These are phyloP conservation scores for Pomacea maculata DNA, from an alignment of 1,140 invertebrate species.

Conservation along the genomic window DNA sequence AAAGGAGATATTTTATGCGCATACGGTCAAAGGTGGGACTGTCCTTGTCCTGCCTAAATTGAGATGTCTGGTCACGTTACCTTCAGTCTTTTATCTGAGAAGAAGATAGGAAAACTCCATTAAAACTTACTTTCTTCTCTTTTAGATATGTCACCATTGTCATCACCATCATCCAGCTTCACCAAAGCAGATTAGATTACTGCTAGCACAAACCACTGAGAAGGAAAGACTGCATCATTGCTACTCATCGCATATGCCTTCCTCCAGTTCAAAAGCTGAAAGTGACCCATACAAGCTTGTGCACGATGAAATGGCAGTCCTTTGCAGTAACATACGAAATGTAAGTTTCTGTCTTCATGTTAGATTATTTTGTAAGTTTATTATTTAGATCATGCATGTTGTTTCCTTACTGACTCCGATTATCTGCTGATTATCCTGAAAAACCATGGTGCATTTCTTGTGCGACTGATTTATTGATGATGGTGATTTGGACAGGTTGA, in stretches of 20 bases:
- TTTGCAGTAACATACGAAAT: slow-evolving; percentile 37
- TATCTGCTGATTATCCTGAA: too few species aligned
- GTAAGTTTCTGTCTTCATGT: slow-evolving; percentile 26
- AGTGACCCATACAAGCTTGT: slow-evolving; percentile 86
- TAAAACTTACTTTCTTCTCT: not conserved
- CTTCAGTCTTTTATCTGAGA: too few species aligned
- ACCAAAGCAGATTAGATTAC: not conserved
- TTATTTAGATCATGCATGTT: too few species aligned
- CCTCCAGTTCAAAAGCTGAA: not conserved
- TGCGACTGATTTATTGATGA: too few species aligned
- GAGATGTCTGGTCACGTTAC: too few species aligned
- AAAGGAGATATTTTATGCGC: too few species aligned
- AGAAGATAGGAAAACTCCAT: too few species aligned
- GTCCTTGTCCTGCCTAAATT: too few species aligned
- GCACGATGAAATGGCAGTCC: slow-evolving; percentile 79
- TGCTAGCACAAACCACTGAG: not conserved
- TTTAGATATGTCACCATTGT: slow-evolving; percentile 1
- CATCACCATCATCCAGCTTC: not conserved
- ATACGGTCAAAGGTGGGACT: too few species aligned
- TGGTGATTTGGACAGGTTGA: too few species aligned
- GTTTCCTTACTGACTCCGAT: too few species aligned
- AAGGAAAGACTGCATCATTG: not conserved
- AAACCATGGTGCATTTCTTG: too few species aligned
- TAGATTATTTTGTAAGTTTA: not conserved
- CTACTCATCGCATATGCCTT: not conserved